These are phyloP conservation scores for Drosophila tropicalis DNA, from an alignment of 1,140 invertebrate species.

Conservation along the genomic window DNA sequence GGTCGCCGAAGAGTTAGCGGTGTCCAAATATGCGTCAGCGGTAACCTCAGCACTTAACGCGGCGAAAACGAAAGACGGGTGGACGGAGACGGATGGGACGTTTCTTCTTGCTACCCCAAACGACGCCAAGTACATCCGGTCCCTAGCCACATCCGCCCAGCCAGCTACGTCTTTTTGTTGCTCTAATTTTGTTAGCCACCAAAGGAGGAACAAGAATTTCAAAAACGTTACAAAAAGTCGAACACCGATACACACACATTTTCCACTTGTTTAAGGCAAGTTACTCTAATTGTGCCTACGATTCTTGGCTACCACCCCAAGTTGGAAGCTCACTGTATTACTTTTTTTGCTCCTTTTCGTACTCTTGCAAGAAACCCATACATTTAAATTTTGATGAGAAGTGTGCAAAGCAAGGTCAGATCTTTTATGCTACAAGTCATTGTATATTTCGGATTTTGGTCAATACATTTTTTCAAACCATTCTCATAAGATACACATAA, in stretches of 20 bases:
- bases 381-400: conserved; percentile 23
- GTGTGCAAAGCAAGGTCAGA: too few relatives aligned
- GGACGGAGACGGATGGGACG: not conserved
- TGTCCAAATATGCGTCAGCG: conserved; percentile 62
- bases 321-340: not conserved
- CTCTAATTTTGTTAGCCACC: conserved; percentile 60
- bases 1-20: conserved; percentile 26
- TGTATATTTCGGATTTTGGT: too few relatives aligned
- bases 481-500: too few relatives aligned
- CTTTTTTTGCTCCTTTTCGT: too few relatives aligned
- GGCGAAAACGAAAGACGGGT: not conserved
- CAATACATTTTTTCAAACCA: too few relatives aligned
- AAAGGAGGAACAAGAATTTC: conserved; percentile 27
- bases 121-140: conserved; percentile 56
- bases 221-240: conserved; percentile 54
- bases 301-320: conserved; percentile 36
- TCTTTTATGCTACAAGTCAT: too few relatives aligned
- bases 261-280: conserved; percentile 57
- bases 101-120: conserved; percentile 40
- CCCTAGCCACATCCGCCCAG: conserved; percentile 49
- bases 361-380: too few relatives aligned
- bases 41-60: conserved; percentile 66
- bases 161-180: conserved; percentile 38
- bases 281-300: conserved; percentile 55
- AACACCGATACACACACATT: conserved; percentile 51